Percentiles rank a stretch among this genome's conserved stretches.
These are phyloP conservation scores for Aplysina aerophoba DNA, from an alignment of 37 sponge, comb jelly and placozoan genomes.

Conservation along the genomic window DNA sequence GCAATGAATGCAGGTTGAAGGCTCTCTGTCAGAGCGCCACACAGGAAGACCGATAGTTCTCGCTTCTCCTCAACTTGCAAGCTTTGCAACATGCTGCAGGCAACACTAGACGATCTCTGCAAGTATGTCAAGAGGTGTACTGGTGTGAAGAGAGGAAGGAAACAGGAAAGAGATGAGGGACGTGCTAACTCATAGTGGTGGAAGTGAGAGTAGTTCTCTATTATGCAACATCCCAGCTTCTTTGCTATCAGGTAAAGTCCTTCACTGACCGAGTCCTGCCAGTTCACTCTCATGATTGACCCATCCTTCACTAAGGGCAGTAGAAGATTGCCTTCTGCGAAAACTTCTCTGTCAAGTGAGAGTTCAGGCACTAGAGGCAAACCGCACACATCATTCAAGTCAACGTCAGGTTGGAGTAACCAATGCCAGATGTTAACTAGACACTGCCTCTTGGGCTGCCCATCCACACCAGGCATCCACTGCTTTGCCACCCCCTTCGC, in stretches of 20 bases:
- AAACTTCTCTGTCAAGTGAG: background rate
- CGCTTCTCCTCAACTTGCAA: background rate
- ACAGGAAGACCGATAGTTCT: background rate
- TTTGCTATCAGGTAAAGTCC: background rate
- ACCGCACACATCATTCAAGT: background rate
- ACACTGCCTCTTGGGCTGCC: conserved; percentile 39
- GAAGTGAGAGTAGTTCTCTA: background rate
- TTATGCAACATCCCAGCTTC: background rate
- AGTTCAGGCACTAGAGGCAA: conserved; percentile 27
- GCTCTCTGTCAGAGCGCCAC: background rate
- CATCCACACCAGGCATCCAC: conserved; percentile 46
- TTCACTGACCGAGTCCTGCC: background rate
- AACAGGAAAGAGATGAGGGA: background rate
- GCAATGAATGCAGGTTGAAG: background rate
- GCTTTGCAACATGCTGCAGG: background rate
- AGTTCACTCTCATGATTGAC: background rate
- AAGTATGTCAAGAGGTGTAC: background rate
- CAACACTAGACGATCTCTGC: background rate
- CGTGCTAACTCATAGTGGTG: background rate
- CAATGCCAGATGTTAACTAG: conserved; percentile 52
- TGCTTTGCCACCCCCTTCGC: background rate
- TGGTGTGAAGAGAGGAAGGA: background rate
- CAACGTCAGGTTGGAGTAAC: background rate
- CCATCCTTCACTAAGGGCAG: background rate
- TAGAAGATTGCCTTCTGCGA: background rate